Evolutionary conservation across 2,113 vertebrate genomes (phyloP), one percentile per base, ranked within the genome.

Genomic region (Caloenas nicobarica): DNA sequence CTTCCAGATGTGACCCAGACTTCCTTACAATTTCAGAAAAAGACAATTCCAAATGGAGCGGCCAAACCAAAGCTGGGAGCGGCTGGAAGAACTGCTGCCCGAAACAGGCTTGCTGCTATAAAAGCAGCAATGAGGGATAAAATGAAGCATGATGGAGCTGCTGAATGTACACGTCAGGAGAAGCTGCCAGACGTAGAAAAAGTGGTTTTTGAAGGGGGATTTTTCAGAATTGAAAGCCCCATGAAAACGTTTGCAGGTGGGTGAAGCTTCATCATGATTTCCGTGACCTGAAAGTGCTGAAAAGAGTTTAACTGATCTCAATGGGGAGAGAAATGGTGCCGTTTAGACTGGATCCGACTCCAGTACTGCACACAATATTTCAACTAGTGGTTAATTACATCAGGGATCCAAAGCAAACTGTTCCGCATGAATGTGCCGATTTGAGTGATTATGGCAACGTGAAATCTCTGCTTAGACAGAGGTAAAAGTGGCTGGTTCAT

Each of bases 161-260:
- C 26, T 8, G 90, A 94, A 5, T 28, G 14, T 1, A 3, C 60
- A 9, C 28, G n/a, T 1, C 77, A 60, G 50, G 68, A 91, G 17
- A 88, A n/a, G 3, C 66, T 66, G 12, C 91, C 91, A 31, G 95
- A 97, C 71, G 64, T 40, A 16, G 98, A 98, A 56, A 97, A 93
- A 77, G 97, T 99, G 68, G 97, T 98, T 53, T 99, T 99, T 69
- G 98, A 99, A 38, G 99, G 97, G 3, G 99, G 99, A 10, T 99
- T 99, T 96, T 99, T 99, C 96, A 96, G 97, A 90, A 98, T 99
- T 81, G 98, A 99, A 97, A 99, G 99, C 72, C 99, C 99, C 16
- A 97, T 98, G 57, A 99, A 98, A 89, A 91, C 91, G 11, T 97
- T 97, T 38, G 26, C 98, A 94, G 98, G 99, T 99, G 88, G 65